Base-by-base conservation (phyloP, 1,140 invertebrate genomes). In the Akabosia matsudoensis region DNA sequence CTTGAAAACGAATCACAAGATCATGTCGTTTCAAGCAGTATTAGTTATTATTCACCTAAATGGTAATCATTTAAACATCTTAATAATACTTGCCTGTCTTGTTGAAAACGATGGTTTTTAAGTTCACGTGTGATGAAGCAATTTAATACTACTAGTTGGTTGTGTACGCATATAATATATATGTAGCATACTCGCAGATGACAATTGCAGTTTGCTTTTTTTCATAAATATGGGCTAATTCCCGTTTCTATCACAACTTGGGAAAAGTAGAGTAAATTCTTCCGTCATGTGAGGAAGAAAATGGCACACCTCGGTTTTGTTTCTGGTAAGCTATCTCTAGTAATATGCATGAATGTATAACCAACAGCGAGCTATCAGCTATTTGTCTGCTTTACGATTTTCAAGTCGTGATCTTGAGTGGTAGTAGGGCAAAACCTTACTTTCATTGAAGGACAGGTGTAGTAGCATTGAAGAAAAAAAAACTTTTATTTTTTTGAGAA, bases 401-500 rank as follows among this genome's bases (percentile, higher is more conserved):
- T 45, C 37, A 45, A 45, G 18, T 45, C 37, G 37, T 45, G 37
- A 45, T 45, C 37, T 45, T 45, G 37, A 45, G 37, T 45, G 18
- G 37, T 45, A 45, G 37, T 45, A 45, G 37, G 37, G 37, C 37
- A 45, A 18, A 45, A 10, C 37, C 7, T 18, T 45, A 45, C 37
- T 45, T 45, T 56, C 54, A 56, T 56, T 56, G 54, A 56, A 56
- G 4, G 54, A 56, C 54, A n/a, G 54, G 54, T 56, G 4, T 16
- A 22, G 24, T 24, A 45, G 54, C 4, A 56, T 56, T 56, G 54
- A 56, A 56, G n/a, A n/a, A 45, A 45, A 56, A 56, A 56, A n/a
- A n/a, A 56, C 54, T 56, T 16, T 56, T 56, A 56, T 13, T 56
- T 56, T 56, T 56, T 22, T 13, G 24, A 56, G 24, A 56, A 13